phyloP scores from a whole-genome alignment of 2,888 invertebrate species.

The Physocephala rufipes region DNA sequence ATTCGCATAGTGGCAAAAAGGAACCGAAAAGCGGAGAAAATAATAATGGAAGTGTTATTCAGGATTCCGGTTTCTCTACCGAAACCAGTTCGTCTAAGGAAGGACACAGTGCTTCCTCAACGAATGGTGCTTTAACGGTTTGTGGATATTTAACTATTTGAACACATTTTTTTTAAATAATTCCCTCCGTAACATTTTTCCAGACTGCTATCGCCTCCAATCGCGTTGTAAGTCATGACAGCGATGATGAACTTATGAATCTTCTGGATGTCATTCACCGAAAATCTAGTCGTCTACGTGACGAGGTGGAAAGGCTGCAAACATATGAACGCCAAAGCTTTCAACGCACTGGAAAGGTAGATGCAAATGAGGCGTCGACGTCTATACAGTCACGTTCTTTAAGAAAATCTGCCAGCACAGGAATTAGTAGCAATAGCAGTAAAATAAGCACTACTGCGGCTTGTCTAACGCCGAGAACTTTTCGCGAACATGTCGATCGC shows the following conservation, averaged over 20 bases:
- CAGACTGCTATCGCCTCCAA: constrained; percentile 60
- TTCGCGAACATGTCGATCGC: constrained; percentile 61
- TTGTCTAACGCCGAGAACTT: constrained; percentile 60
- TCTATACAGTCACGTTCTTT: constrained; percentile 20
- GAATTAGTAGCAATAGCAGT: constrained; percentile 42
- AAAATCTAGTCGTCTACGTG: constrained; percentile 76
- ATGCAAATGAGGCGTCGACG: constrained; percentile 35
- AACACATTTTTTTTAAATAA: not conserved
- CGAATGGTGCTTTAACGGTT: constrained; percentile 69
- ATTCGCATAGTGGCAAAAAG: constrained; percentile 71
- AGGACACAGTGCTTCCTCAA: constrained; percentile 78
- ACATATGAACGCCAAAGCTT: constrained; percentile 60
- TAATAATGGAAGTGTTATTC: constrained; percentile 71
- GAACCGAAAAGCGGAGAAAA: constrained; percentile 72
- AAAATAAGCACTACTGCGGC: too few relatives aligned
- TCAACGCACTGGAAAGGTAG: constrained; percentile 38
- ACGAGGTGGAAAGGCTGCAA: constrained; percentile 76
- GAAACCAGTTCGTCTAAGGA: constrained; percentile 86
- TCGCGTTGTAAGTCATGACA: constrained; percentile 66
- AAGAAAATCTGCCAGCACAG: constrained; percentile 43
- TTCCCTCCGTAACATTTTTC: not conserved
- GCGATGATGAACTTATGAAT: constrained; percentile 86
- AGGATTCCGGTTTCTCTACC: constrained; percentile 90
- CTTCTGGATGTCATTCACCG: constrained; percentile 87
- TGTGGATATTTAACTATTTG: constrained; percentile 21